These are phyloP conservation scores for Centropus bengalensis DNA, from an alignment of 2,113 vertebrate genomes.

Conservation along the genomic window DNA sequence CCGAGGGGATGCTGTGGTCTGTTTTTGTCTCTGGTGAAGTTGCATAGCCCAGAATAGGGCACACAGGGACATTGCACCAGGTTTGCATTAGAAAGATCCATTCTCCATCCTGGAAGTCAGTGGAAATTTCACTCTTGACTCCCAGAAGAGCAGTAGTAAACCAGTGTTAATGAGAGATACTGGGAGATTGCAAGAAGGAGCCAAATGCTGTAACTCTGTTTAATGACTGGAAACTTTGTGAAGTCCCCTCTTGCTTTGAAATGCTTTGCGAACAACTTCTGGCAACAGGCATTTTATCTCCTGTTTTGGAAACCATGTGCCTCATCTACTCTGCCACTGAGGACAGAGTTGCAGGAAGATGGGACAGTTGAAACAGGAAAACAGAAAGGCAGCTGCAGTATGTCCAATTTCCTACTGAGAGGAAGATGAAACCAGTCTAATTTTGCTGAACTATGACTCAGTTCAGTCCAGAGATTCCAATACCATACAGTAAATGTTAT, in stretches of 20 bases:
- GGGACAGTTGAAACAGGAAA: conserved; percentile 24
- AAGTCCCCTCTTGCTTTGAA: background rate
- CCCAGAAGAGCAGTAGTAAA: conserved; percentile 41
- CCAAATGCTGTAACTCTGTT: conserved; percentile 25
- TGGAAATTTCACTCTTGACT: conserved; percentile 32
- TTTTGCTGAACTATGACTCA: conserved; percentile 50
- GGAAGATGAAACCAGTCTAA: conserved; percentile 45
- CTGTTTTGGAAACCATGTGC: conserved; percentile 25
- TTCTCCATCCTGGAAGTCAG: conserved; percentile 7
- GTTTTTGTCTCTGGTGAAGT: background rate
- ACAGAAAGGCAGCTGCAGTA: conserved; percentile 28
- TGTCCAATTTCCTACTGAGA: conserved; percentile 35
- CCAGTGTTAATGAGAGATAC: conserved; percentile 51
- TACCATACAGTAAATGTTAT: conserved; percentile 27
- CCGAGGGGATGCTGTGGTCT: background rate
- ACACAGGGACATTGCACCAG: background rate
- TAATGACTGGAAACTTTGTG: conserved; percentile 12
- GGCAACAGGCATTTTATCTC: conserved; percentile 20
- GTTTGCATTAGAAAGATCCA: background rate
- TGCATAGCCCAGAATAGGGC: background rate
- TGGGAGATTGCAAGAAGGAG: conserved; percentile 28
- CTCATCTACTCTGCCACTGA: background rate
- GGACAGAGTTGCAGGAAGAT: conserved; percentile 1
- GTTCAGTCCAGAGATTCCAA: conserved; percentile 53
- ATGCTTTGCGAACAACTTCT: conserved; percentile 14